Base-by-base conservation (phyloP, 1,140 invertebrate species). In the Galleria mellonella region DNA sequence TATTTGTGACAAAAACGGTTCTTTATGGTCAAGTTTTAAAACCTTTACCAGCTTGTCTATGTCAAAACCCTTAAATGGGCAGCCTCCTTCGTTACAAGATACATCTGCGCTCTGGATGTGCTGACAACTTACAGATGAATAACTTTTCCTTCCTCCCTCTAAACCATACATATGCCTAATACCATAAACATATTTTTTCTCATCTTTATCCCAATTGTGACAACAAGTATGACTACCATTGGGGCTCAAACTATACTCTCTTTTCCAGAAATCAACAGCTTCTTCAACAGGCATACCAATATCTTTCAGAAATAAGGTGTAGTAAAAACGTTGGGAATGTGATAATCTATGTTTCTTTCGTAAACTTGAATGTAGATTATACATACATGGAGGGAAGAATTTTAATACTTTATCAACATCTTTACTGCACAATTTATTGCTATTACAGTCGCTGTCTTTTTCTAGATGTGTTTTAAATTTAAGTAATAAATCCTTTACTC, bases 371-470 rank as follows among this genome's bases (percentile, higher is more conserved):
- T 94, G 92, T 35, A 94, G 78, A 62, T 92, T 89, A 50, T 89
- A 82, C 93, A 94, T 94, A 70, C 94, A 95, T 0, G 90, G 89
- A 11, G 94, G 94, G 82, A 94, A 95, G 17, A 86, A 81, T 49
- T 75, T 79, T 5, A 86, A 86, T 58, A 90, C 67, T 43, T 69
- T 13, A 49, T 90, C 82, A 41, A 91, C 87, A 46, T 90, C 84
- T 13, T 57, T 47, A 35, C 72, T 71, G n/a, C 66, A 74, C 37
- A 86, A 59, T 23, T 23, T 23, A 23, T n/a, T n/a, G n/a, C 17
- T 23, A 23, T 23, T 23, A 3, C 2, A 23, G 6, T 3, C 17
- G 6, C 6, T 23, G 17, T 23, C 17, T 3, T 3, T 6, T 23
- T 23, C 6, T 23, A 23, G 2, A 6, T 23, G 17, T 38, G 79